Conservation (phyloP, 1,140 invertebrate species). For the Drosophila punjabiensis region DNA sequence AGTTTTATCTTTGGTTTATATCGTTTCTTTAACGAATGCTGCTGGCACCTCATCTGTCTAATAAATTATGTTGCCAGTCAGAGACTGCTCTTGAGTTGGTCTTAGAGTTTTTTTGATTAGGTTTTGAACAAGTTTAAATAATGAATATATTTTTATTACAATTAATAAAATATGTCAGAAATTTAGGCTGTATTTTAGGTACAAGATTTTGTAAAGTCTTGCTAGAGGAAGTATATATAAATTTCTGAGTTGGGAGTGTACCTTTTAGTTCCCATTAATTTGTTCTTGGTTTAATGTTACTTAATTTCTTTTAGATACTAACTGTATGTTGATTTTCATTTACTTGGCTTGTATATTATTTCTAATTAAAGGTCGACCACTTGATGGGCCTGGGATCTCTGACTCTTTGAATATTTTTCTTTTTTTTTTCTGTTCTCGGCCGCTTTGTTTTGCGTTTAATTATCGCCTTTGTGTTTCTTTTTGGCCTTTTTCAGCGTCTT, state of each 20-base stretch:
- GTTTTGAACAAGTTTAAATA: constrained; percentile 9
- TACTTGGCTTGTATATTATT: constrained; percentile 66
- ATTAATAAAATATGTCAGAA: not conserved
- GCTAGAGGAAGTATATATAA: not conserved
- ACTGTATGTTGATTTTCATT: constrained; percentile 13
- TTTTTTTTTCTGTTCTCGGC: constrained; percentile 60
- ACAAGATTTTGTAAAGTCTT: not conserved
- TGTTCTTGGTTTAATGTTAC: not conserved
- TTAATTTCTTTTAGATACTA: not conserved
- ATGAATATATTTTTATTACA: not conserved
- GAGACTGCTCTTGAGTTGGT: not conserved
- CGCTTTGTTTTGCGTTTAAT: constrained; percentile 82
- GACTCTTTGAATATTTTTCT: constrained; percentile 3
- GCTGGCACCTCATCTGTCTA: constrained; percentile 72
- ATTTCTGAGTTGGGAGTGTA: not conserved
- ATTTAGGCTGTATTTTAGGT: not conserved
- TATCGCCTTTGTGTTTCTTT: constrained; percentile 75
- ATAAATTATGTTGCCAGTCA: constrained; percentile 62
- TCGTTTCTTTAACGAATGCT: constrained; percentile 51
- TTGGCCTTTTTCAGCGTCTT: constrained; percentile 19
- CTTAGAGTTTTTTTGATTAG: constrained; percentile 19
- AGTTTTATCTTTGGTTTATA: constrained; percentile 80
- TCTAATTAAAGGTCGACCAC: constrained; percentile 76
- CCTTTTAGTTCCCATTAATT: not conserved
- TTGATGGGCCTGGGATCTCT: constrained; percentile 60